Conservation (phyloP, 2,113 vertebrate species). For the Tauraco erythrolophus region DNA sequence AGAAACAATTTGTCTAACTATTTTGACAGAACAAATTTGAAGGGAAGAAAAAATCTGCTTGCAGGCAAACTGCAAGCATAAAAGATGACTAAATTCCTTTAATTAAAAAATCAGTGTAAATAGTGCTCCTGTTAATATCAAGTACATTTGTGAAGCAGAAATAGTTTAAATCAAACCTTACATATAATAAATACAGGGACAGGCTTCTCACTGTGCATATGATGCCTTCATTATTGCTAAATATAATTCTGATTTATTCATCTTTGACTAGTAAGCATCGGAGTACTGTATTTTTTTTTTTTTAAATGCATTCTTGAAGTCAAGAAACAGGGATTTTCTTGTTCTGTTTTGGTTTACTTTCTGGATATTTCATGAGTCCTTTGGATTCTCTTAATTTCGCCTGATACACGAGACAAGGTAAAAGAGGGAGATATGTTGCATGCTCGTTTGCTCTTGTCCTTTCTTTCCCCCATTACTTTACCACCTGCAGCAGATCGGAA, state of each 20-base stretch:
- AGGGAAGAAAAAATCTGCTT: background rate
- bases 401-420: background rate
- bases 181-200: background rate
- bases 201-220: background rate
- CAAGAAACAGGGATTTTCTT: background rate
- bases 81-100: conserved; percentile 44
- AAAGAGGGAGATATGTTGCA: background rate
- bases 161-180: conserved; percentile 27
- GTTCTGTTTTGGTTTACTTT: background rate
- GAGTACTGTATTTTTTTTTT: background rate
- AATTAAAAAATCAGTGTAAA: conserved; percentile 65
- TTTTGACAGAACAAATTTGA: conserved; percentile 51
- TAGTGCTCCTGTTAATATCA: conserved; percentile 28
- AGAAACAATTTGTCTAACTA: conserved; percentile 52
- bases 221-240: conserved; percentile 26
- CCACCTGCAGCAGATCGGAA: background rate
- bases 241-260: background rate
- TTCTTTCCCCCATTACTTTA: background rate
- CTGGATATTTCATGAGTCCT: background rate
- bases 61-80: conserved; percentile 32
- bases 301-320: background rate
- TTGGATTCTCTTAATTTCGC: background rate
- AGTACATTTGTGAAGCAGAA: background rate
- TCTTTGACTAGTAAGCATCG: background rate
- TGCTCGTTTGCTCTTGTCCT: background rate